Evolutionary conservation across 2,113 vertebrate species (phyloP), one percentile per base, ranked within the genome.

Genomic region (Zapus hudsonius): DNA sequence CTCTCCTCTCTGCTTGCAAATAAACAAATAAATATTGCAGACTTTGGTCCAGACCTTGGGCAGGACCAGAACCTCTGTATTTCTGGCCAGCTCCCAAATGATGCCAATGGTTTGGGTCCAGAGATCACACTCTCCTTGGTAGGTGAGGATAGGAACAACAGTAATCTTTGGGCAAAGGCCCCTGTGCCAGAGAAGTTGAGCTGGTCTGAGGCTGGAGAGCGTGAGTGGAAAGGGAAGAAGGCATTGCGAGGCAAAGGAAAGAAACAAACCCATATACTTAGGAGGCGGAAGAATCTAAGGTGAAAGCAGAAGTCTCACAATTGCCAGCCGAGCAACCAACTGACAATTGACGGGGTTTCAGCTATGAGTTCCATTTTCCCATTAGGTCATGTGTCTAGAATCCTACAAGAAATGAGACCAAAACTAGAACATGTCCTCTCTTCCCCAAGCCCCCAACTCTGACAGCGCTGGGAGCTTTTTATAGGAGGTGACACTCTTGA

Each of bases 401-500:
- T 57, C 40, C 29, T 57, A 82, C 7, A 19, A n/a, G 27, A 82
- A 86, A 70, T 67, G 78, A 80, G 36, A 52, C 27, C 59, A 25
- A 88, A 94, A 74, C 20, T 44, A 93, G 61, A 84, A 44, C 29
- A 36, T n/a, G 55, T 63, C 15, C n/a, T 40, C 22, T 27, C 11
- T 72, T 86, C 52, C 36, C 17, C 38, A 20, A 33, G 40, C 31
- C 80, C 12, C 33, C 22, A 17, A 29, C 33, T 38, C 74, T 75
- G 19, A 20, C 33, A 57, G 47, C 36, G 5, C 70, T 79, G 44
- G 17, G 36, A 89, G 57, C 23, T 83, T 84, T n/a, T 73, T 52
- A 95, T 92, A 95, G 94, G 42, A 97, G 95, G 87, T 92, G 96
- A 92, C 93, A 93, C 87, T 81, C 87, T 95, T 85, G 80, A 7